Evolutionary conservation across 2,888 invertebrate genomes (phyloP), one percentile per base, ranked within the genome.

Genomic region (Diaphora mendica): DNA sequence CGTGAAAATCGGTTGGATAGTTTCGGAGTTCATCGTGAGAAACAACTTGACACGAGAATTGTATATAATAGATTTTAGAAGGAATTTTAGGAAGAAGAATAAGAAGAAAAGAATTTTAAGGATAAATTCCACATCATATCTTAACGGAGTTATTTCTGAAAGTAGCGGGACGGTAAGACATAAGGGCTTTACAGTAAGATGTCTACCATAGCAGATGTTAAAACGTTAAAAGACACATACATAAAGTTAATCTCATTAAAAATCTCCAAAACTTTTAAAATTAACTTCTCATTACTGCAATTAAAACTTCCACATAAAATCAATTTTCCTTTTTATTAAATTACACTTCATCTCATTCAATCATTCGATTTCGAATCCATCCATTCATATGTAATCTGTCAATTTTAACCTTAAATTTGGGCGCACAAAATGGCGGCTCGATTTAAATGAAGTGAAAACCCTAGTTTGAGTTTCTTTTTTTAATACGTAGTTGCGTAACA

Each of bases 391-490:
- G 51, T 67, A 73, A 73, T 73, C 70, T 68, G 72, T 76, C 75
- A 76, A 64, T 69, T 72, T 68, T 33, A 74, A 71, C 62, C 62
- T 67, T 71, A 68, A 74, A 81, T 79, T 80, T 81, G 77, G 70
- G 67, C 68, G 67, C 70, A 71, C 64, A 71, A 70, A 77, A 83
- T 79, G 75, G 59, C 73, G 70, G 23, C 44, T 76, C 79, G 73
- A 72, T 78, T 82, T 82, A 68, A 76, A 78, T 76, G 68, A 77
- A 79, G 85, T 79, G 84, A 79, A 84, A 84, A 80, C 83, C 84
- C 84, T 84, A 82, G 73, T 70, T 77, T 64, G 77, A 78, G 78
- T 84, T 84, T 84, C 82, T 84, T 84, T 84, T 83, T 81, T 77
- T 70, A 70, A 80, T 77, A 80, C 74, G 73, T 65, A 64, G 74